phyloP scores from a whole-genome alignment of 1,140 invertebrate genomes.

The Thaumetopoea pityocampa region DNA sequence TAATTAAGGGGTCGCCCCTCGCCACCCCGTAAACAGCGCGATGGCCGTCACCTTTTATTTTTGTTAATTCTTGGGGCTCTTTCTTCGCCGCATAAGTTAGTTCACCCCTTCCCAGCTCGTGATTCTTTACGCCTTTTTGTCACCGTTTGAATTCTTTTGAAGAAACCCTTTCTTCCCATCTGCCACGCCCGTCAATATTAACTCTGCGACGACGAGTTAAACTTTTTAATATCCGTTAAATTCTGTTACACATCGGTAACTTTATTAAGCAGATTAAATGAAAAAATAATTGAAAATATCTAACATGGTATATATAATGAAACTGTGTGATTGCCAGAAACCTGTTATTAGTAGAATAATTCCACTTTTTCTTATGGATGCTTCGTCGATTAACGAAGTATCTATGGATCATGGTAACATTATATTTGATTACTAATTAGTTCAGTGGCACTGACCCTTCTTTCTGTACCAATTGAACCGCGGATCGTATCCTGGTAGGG shows the following conservation, averaged over 20 bases:
- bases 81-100: constrained; percentile 74
- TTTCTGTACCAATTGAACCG: no score
- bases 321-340: no score
- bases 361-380: no score
- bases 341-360: no score
- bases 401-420: no score
- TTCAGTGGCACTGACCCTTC: no score
- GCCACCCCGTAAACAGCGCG: constrained; percentile 64
- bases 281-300: constrained; percentile 31
- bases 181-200: constrained; percentile 77
- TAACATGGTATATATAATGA: no score
- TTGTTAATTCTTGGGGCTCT: constrained; percentile 71
- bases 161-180: constrained; percentile 70
- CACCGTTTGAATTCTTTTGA: constrained; percentile 72
- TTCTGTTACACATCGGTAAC: constrained; percentile 67
- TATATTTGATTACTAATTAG: no score
- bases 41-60: constrained; percentile 76
- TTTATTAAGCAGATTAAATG: constrained; percentile 45
- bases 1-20: constrained; percentile 65
- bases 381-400: no score
- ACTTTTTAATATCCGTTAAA: constrained; percentile 76
- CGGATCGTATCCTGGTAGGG: no score
- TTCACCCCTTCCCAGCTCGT: constrained; percentile 57
- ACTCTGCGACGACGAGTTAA: constrained; percentile 65
- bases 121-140: constrained; percentile 75